Evolutionary conservation across 2,797 vertebrate genomes (phyloP).

Genomic region (Poeciliopsis turneri): DNA sequence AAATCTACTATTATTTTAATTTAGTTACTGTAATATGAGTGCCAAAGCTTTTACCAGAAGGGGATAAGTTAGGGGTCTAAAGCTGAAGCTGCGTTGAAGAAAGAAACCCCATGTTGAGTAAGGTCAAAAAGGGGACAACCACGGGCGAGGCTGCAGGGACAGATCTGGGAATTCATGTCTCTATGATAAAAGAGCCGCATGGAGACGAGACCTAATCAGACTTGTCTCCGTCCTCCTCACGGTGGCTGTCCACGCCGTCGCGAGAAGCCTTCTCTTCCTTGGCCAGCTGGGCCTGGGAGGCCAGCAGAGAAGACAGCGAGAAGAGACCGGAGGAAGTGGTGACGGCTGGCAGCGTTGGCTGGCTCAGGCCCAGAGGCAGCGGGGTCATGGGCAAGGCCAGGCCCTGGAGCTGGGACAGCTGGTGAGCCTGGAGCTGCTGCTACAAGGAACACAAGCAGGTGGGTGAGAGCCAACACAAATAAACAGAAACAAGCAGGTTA

Average conservation of each 20-base stretch:
- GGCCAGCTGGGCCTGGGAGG: conserved; percentile 94
- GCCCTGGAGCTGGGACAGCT: conserved; percentile 98
- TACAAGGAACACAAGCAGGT: conserved; percentile 80
- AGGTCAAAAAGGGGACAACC: conserved; percentile 52
- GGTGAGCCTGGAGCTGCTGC: conserved; percentile 99
- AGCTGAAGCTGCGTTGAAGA: conserved; percentile 36
- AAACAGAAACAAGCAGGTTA: conserved; percentile 28
- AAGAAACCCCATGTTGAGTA: conserved; percentile 42
- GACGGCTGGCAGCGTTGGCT: conserved; percentile 88
- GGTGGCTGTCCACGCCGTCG: conserved; percentile 89
- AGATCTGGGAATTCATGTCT: conserved; percentile 55
- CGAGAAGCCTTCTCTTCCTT: conserved; percentile 97
- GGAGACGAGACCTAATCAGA: conserved; percentile 84
- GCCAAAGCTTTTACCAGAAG: conserved; percentile 35
- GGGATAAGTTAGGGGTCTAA: conserved; percentile 33
- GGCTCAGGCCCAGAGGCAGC: conserved; percentile 92
- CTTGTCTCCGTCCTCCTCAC: conserved; percentile 93
- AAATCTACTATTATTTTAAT: conserved; percentile 12
- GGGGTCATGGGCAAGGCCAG: conserved; percentile 94
- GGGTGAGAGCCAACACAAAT: conserved; percentile 56
- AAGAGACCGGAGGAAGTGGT: conserved; percentile 93
- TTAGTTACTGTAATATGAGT: conserved; percentile 9
- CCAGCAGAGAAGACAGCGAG: conserved; percentile 92
- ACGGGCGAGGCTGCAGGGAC: conserved; percentile 42
- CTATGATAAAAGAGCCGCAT: conserved; percentile 59